A percentile compares a stretch with the other conserved stretches of the same genome.
phyloP scores from a whole-genome alignment of 1,140 invertebrate genomes.

The Drosophila murphyi region DNA sequence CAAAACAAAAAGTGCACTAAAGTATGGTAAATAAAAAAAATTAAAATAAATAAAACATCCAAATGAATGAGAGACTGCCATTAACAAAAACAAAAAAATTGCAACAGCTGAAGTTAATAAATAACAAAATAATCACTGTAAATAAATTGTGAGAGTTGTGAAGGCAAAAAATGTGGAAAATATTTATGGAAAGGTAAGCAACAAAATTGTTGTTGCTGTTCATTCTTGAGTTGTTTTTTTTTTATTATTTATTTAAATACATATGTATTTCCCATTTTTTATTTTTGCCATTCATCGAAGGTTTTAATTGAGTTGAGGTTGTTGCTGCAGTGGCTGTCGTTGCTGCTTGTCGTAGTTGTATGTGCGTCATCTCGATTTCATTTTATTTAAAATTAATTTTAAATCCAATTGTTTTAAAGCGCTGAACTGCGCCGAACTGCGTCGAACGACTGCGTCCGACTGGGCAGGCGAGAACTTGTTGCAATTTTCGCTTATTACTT shows the following conservation, averaged over 20 bases:
- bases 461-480: slow-evolving; percentile 65
- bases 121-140: slow-evolving; percentile 56
- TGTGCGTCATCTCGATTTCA: slow-evolving; percentile 56
- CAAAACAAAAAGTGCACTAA: slow-evolving; percentile 35
- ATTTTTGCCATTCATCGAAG: slow-evolving; percentile 52
- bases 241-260: slow-evolving; percentile 18
- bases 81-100: background rate
- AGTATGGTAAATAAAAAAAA: slow-evolving; percentile 17
- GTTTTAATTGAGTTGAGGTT: slow-evolving; percentile 79
- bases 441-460: slow-evolving; percentile 10
- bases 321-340: slow-evolving; percentile 21
- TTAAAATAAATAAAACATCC: slow-evolving; percentile 7
- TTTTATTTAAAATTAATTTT: slow-evolving; percentile 73
- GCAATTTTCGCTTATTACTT: slow-evolving; percentile 81
- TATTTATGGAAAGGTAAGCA: slow-evolving; percentile 45
- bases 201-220: slow-evolving; percentile 38
- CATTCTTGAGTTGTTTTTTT: slow-evolving; percentile 42
- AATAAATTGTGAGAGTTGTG: slow-evolving; percentile 32
- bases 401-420: slow-evolving; percentile 73
- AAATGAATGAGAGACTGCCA: slow-evolving; percentile 21
- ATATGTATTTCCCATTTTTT: slow-evolving; percentile 10
- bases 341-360: slow-evolving; percentile 22
- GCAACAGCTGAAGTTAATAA: slow-evolving; percentile 36
- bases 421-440: slow-evolving; percentile 24
- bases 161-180: slow-evolving; percentile 12